Percentiles rank a stretch among this genome's conserved stretches.
Evolutionary conservation across 2,888 invertebrate species (phyloP).

Genomic region (Himalopsyche anomala): DNA sequence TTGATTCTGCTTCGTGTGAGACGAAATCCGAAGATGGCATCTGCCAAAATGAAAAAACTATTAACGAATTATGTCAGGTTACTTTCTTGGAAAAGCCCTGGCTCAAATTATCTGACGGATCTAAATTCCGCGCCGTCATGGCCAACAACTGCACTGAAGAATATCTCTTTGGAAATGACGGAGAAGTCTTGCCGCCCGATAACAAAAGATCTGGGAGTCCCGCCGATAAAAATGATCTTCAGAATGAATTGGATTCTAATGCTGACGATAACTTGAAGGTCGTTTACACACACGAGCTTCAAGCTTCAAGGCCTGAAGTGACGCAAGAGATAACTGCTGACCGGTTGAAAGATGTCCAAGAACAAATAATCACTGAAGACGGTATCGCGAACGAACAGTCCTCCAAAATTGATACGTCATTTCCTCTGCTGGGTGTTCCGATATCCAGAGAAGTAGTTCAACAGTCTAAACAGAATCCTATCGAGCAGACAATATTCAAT

Average conservation of each 20-base stretch:
- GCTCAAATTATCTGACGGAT: conserved; percentile 77
- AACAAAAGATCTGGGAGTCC: conserved; percentile 62
- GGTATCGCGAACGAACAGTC: conserved; percentile 65
- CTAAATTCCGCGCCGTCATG: conserved; percentile 78
- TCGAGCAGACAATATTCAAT: background rate
- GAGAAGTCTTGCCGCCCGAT: conserved; percentile 68
- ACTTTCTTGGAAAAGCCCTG: conserved; percentile 82
- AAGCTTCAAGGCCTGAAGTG: conserved; percentile 63
- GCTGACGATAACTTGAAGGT: conserved; percentile 71
- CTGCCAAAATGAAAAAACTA: conserved; percentile 41
- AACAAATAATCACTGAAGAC: conserved; percentile 72
- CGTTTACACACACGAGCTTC: conserved; percentile 68
- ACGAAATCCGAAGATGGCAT: conserved; percentile 66
- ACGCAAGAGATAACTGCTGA: conserved; percentile 67
- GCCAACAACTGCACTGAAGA: conserved; percentile 82
- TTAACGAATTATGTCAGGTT: conserved; percentile 76
- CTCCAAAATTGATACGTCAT: too few species aligned
- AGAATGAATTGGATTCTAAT: conserved; percentile 69
- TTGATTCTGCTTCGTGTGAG: conserved; percentile 75
- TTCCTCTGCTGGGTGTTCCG: background rate
- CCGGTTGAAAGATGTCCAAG: conserved; percentile 71
- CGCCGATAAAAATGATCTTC: conserved; percentile 66
- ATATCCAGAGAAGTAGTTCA: too few species aligned
- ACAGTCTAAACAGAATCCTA: too few species aligned
- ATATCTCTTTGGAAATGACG: conserved; percentile 74